phyloP scores from a whole-genome alignment of 2,797 vertebrate species.

The Leucoraja ocellata region DNA sequence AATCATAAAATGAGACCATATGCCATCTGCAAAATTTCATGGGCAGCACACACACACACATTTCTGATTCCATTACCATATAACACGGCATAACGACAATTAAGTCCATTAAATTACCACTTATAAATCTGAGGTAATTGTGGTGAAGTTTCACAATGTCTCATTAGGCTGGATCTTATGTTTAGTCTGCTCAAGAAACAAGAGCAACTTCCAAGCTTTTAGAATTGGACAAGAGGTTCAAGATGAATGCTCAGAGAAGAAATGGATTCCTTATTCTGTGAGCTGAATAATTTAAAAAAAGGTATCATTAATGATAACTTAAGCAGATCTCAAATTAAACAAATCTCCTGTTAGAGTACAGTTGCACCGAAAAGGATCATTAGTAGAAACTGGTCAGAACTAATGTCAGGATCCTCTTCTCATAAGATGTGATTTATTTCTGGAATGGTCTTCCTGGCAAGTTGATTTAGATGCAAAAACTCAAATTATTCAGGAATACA shows the following conservation, averaged over 20 bases:
- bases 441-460: background rate
- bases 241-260: background rate
- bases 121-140: background rate
- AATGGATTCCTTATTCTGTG: background rate
- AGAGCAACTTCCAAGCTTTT: background rate
- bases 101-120: background rate
- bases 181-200: background rate
- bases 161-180: background rate
- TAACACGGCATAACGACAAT: background rate
- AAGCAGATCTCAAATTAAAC: background rate
- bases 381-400: background rate
- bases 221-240: background rate
- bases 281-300: background rate
- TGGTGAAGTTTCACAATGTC: background rate
- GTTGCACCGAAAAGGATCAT: background rate
- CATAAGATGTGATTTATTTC: background rate
- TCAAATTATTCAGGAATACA: background rate
- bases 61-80: slow-evolving; percentile 2
- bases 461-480: background rate
- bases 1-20: background rate
- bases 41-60: background rate
- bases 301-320: background rate
- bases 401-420: background rate
- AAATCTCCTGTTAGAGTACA: background rate
- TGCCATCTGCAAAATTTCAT: background rate